Percentiles rank a stretch among this genome's conserved stretches.
Conservation (phyloP, 2,888 invertebrate species). For the Drosophila buzzatii region DNA sequence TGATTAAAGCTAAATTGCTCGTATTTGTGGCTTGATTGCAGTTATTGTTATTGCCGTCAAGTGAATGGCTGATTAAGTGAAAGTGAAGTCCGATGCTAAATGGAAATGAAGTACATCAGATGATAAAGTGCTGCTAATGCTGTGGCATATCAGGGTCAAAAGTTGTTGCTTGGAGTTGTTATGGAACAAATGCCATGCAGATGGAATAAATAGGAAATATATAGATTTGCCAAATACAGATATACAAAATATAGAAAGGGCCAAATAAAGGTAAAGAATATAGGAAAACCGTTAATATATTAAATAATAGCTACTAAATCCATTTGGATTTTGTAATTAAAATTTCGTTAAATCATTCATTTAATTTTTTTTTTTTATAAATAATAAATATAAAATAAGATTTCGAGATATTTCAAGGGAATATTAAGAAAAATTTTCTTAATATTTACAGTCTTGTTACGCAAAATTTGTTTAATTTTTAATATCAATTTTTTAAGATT, state of each 20-base stretch:
- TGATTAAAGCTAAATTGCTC: constrained; percentile 56
- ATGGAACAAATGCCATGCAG: not conserved
- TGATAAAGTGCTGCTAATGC: not conserved
- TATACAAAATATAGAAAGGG: not conserved
- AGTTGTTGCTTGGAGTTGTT: not conserved
- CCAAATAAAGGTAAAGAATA: too few relatives aligned
- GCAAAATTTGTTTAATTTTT: too few relatives aligned
- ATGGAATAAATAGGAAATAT: not conserved
- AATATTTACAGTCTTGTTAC: too few relatives aligned
- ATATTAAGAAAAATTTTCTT: too few relatives aligned
- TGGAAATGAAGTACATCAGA: constrained; percentile 12
- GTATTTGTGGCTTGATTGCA: constrained; percentile 63
- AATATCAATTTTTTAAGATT: too few relatives aligned
- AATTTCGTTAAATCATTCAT: too few relatives aligned
- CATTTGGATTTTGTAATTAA: not conserved
- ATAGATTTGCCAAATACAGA: not conserved
- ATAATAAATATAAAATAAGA: too few relatives aligned
- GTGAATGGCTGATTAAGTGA: constrained; percentile 41
- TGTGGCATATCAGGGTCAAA: constrained; percentile 5
- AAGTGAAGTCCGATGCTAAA: constrained; percentile 34
- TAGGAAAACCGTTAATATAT: not conserved
- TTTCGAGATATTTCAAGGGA: too few relatives aligned
- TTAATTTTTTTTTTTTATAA: too few relatives aligned
- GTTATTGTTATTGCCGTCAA: constrained; percentile 50
- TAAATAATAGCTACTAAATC: not conserved